Conservation (phyloP, 2,113 vertebrate species). For the Oryzias javanicus region DNA sequence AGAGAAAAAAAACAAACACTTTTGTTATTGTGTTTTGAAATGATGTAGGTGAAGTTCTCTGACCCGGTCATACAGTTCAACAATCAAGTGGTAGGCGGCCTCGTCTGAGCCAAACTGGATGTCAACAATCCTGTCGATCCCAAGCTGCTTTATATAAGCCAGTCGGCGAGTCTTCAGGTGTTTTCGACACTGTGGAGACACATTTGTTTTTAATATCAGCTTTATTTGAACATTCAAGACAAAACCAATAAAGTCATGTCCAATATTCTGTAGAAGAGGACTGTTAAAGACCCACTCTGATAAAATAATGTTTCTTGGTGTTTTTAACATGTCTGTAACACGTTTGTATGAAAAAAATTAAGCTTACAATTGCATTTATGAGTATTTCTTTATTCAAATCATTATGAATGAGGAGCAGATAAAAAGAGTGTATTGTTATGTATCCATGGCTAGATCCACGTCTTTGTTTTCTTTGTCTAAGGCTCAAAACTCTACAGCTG, state of each 20-base stretch:
- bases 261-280: neutral
- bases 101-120: slow-evolving; percentile 95
- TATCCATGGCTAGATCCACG: too few relatives aligned
- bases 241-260: neutral
- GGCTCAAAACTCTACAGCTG: too few relatives aligned
- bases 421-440: too few relatives aligned
- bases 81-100: slow-evolving; percentile 92
- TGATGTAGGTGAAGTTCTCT: slow-evolving; percentile 45
- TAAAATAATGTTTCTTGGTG: too few relatives aligned
- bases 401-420: too few relatives aligned
- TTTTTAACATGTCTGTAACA: too few relatives aligned
- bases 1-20: neutral
- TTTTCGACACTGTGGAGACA: slow-evolving; percentile 87
- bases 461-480: too few relatives aligned
- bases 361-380: too few relatives aligned
- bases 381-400: too few relatives aligned
- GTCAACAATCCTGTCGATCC: slow-evolving; percentile 92
- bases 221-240: slow-evolving; percentile 2
- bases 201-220: neutral
- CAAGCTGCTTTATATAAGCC: slow-evolving; percentile 86
- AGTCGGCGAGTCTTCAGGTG: slow-evolving; percentile 87
- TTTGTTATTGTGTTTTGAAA: neutral
- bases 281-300: too few relatives aligned
- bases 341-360: too few relatives aligned
- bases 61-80: slow-evolving; percentile 97